Evolutionary conservation across 2,888 invertebrate genomes (phyloP).

Genomic region (Amitus sp.): DNA sequence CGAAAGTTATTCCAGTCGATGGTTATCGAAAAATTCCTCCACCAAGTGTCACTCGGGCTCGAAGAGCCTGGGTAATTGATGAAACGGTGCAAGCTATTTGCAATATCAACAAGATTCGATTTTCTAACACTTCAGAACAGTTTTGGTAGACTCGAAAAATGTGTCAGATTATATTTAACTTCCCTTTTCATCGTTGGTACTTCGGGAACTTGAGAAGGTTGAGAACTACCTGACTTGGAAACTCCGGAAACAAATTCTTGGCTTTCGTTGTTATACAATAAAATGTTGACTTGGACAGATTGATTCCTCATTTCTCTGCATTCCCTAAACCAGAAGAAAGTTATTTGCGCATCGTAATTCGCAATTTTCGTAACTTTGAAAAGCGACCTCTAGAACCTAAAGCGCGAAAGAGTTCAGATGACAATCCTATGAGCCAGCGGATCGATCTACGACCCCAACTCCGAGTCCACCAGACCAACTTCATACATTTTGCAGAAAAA

Average conservation of each 20-base stretch:
- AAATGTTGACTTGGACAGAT: conserved; percentile 33
- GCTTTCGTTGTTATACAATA: conserved; percentile 51
- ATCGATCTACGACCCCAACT: conserved; percentile 45
- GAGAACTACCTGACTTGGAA: no score
- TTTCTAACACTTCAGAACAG: no score
- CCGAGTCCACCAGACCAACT: conserved; percentile 47
- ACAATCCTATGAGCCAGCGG: conserved; percentile 49
- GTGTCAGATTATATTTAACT: no score
- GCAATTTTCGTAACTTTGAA: not conserved
- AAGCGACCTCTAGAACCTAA: not conserved
- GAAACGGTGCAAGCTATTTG: no score
- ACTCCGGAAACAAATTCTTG: conserved; percentile 45
- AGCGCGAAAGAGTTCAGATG: conserved; percentile 48
- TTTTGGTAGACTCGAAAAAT: no score
- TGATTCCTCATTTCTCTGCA: conserved; percentile 35
- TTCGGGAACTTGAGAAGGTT: no score
- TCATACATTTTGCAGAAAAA: conserved; percentile 45
- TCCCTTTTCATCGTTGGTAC: no score
- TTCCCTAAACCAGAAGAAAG: not conserved
- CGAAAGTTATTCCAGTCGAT: conserved; percentile 25
- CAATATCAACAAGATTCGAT: no score
- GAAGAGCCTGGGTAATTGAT: no score
- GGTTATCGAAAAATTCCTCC: no score
- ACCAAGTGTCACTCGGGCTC: no score
- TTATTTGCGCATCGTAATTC: not conserved